Percentiles rank a stretch among this genome's conserved stretches.
Conservation (phyloP, 2,888 invertebrate species). For the Podabrus alpinus region DNA sequence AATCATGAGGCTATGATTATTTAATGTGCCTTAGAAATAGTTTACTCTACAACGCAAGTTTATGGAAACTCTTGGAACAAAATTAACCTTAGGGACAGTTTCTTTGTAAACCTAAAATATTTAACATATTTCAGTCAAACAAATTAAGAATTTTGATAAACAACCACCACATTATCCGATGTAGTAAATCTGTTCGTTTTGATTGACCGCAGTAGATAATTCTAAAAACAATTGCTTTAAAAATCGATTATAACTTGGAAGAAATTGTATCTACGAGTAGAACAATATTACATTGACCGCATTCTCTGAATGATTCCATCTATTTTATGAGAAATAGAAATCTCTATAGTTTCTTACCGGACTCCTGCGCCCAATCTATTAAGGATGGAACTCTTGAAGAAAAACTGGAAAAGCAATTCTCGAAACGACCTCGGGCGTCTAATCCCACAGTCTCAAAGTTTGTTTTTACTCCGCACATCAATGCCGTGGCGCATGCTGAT, state of each 20-base stretch:
- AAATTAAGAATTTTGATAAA: background rate
- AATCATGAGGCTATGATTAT: background rate
- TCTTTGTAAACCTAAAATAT: background rate
- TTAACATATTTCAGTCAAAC: background rate
- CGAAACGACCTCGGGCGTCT: slow-evolving; percentile 62
- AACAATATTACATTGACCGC: background rate
- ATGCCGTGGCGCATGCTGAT: slow-evolving; percentile 70
- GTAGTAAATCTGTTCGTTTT: background rate
- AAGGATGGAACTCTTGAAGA: slow-evolving; percentile 61
- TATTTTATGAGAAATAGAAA: background rate
- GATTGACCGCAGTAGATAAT: background rate
- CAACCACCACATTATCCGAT: background rate
- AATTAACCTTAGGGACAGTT: background rate
- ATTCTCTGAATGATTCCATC: background rate
- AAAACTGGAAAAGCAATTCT: slow-evolving; percentile 62
- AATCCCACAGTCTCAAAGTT: slow-evolving; percentile 67
- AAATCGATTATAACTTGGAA: background rate
- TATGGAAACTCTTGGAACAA: background rate
- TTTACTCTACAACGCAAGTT: background rate
- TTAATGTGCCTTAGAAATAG: background rate
- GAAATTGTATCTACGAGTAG: background rate
- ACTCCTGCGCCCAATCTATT: slow-evolving; percentile 65
- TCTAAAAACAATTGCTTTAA: background rate
- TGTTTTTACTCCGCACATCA: slow-evolving; percentile 69
- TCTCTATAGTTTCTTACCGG: slow-evolving; percentile 54